phyloP scores from a whole-genome alignment of 2,113 vertebrate species.

The Pandion haliaetus region DNA sequence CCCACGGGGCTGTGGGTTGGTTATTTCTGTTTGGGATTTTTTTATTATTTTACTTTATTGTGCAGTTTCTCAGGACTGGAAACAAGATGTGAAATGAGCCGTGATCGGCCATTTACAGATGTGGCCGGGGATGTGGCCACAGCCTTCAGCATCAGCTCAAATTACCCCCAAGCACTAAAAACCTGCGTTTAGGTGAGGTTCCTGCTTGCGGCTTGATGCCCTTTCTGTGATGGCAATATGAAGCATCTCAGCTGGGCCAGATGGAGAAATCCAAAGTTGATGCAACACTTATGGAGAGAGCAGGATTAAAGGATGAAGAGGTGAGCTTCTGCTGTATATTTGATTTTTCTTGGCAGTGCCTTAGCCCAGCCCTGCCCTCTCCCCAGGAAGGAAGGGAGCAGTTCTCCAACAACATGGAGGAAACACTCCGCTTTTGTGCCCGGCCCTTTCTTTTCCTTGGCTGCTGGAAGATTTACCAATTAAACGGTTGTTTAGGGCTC shows the following conservation, averaged over 20 bases:
- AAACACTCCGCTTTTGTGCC: background rate
- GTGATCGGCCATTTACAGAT: rapidly evolving
- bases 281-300: rapidly evolving
- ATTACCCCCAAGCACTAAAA: too few species aligned
- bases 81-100: background rate
- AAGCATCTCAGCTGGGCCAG: rapidly evolving
- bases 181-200: background rate
- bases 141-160: background rate
- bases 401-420: background rate
- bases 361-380: background rate
- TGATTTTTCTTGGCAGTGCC: background rate
- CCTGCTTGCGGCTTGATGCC: rapidly evolving
- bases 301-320: background rate
- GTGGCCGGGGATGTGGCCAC: background rate
- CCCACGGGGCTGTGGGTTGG: rapidly evolving
- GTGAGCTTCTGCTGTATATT: background rate
- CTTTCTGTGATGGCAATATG: rapidly evolving
- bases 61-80: background rate
- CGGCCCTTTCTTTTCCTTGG: background rate
- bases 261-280: background rate
- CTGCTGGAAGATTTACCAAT: constrained; percentile 29
- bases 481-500: constrained; percentile 39
- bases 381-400: background rate
- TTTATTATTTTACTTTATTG: background rate
- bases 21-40: background rate